Evolutionary conservation across 2,797 vertebrate species (phyloP).

Genomic region (Chloroceryle inda): DNA sequence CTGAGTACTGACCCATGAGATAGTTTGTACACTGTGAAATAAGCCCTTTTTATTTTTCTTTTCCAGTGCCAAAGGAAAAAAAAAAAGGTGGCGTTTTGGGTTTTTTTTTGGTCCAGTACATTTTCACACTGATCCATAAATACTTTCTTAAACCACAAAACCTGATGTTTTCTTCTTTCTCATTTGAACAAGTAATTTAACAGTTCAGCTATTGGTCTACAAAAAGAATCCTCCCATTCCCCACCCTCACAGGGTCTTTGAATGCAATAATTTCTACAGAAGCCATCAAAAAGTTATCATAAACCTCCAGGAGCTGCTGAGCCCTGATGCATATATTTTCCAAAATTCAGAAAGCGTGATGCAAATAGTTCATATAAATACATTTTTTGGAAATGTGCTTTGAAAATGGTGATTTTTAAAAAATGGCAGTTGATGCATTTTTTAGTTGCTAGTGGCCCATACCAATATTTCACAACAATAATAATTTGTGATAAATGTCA

Average conservation of each 20-base stretch:
- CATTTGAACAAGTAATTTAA: background rate
- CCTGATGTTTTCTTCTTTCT: background rate
- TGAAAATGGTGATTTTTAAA: background rate
- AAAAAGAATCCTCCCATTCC: background rate
- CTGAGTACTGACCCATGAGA: background rate
- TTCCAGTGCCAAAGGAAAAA: background rate
- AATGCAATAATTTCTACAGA: background rate
- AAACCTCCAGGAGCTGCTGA: background rate
- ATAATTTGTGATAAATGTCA: background rate
- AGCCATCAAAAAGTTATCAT: background rate
- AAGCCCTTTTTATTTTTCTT: fast-evolving
- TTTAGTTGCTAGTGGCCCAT: background rate
- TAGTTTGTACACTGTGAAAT: background rate
- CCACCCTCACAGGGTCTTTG: background rate
- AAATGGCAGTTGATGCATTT: background rate
- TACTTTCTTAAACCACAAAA: background rate
- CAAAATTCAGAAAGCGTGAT: background rate
- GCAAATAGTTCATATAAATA: background rate
- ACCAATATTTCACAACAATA: background rate
- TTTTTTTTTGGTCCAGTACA: background rate
- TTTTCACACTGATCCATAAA: background rate
- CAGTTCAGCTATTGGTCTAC: background rate
- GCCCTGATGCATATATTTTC: background rate
- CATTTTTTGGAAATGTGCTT: background rate
- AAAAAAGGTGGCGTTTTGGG: too few relatives aligned